Conservation (phyloP, 2,888 invertebrate species). For the Stenodera caucasica region DNA sequence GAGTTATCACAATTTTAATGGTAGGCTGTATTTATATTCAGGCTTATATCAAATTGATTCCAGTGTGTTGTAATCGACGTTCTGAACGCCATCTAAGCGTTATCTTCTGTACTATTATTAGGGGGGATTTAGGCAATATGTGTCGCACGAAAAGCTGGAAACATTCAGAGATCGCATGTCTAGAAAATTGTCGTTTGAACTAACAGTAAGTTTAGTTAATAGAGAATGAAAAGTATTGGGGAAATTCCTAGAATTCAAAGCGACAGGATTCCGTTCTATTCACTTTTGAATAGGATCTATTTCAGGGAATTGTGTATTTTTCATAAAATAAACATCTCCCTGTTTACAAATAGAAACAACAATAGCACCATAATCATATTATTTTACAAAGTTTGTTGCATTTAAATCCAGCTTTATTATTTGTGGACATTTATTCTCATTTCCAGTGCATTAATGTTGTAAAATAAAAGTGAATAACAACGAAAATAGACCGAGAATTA, state of each 20-base stretch:
- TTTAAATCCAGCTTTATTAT: neutral
- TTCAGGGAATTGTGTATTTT: neutral
- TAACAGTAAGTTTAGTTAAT: no score
- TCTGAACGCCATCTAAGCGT: no score
- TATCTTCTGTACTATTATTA: no score
- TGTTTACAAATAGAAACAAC: neutral
- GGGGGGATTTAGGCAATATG: neutral
- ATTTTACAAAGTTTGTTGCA: neutral
- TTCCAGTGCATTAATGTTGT: neutral
- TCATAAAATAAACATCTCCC: neutral
- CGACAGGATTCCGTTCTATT: neutral
- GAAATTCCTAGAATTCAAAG: neutral
- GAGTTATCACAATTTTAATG: neutral
- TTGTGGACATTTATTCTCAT: neutral
- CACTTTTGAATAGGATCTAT: neutral
- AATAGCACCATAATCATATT: neutral
- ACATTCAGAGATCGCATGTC: neutral
- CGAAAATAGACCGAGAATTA: neutral
- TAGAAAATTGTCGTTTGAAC: conserved; percentile 2
- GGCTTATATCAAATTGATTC: no score
- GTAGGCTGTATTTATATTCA: neutral
- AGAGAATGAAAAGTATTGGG: neutral
- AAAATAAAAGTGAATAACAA: conserved; percentile 2
- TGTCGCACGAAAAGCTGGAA: neutral
- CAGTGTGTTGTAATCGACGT: no score